Conservation (phyloP, 2,888 invertebrate species). For the Epinotia nisella region DNA sequence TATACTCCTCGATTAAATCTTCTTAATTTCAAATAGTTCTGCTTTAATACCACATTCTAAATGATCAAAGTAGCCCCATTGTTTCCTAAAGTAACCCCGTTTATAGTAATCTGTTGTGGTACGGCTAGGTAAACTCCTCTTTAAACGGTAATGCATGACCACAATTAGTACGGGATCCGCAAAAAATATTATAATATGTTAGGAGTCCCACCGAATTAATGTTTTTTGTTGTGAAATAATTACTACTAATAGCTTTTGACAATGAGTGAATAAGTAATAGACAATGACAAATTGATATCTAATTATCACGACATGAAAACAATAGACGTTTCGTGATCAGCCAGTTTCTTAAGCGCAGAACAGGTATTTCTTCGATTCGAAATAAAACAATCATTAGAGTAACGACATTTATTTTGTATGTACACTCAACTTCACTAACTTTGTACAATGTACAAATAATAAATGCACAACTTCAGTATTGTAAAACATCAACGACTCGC, state of each 20-base stretch:
- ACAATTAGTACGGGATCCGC: too few species aligned
- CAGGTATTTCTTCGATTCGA: not conserved
- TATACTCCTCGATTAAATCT: too few species aligned
- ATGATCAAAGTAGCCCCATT: too few species aligned
- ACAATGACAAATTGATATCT: constrained; percentile 8
- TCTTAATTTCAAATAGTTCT: too few species aligned
- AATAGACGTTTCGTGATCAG: not conserved
- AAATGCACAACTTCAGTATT: constrained; percentile 85
- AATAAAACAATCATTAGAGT: constrained; percentile 56
- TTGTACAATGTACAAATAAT: constrained; percentile 83
- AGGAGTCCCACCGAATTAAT: too few species aligned
- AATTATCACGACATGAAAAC: not conserved
- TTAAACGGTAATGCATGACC: too few species aligned
- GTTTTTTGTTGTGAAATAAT: not conserved
- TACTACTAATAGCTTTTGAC: constrained; percentile 2
- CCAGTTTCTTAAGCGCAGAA: not conserved
- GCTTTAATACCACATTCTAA: too few species aligned
- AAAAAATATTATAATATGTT: too few species aligned
- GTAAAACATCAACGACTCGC: constrained; percentile 70
- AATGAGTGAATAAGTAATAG: too few species aligned
- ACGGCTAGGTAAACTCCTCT: too few species aligned
- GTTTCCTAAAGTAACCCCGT: too few species aligned
- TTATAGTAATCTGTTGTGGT: too few species aligned
- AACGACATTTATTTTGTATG: constrained; percentile 83
- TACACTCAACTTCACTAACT: constrained; percentile 76